Evolutionary conservation across 2,888 invertebrate species (phyloP).

Genomic region (Strigamia maritima): DNA sequence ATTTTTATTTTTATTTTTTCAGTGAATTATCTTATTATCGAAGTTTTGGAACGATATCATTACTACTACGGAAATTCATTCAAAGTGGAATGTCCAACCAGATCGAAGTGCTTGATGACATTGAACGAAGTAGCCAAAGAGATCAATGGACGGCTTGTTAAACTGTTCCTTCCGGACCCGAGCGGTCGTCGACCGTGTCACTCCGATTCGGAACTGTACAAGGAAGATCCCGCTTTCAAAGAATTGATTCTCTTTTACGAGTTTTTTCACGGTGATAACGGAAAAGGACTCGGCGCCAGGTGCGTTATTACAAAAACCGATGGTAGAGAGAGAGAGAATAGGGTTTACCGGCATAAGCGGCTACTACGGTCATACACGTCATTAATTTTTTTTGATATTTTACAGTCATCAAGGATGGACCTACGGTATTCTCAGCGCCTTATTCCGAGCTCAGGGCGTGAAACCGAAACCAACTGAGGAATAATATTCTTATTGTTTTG

Average conservation of each 20-base stretch:
- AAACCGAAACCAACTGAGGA: too few species aligned
- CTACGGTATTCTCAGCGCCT: not conserved
- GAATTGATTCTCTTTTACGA: conserved; percentile 52
- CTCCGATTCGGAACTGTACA: conserved; percentile 47
- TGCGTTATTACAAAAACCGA: not conserved
- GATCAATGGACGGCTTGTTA: conserved; percentile 47
- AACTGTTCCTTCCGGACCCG: conserved; percentile 49
- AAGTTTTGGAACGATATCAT: conserved; percentile 49
- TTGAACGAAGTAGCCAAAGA: conserved; percentile 49
- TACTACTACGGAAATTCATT: conserved; percentile 49
- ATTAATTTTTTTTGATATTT: too few species aligned
- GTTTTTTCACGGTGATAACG: conserved; percentile 52
- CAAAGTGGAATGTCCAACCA: conserved; percentile 50
- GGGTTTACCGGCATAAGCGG: too few species aligned
- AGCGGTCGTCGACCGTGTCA: conserved; percentile 50
- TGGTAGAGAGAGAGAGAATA: too few species aligned
- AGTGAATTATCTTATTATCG: conserved; percentile 52
- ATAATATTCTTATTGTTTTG: too few species aligned
- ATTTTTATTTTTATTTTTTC: too few species aligned
- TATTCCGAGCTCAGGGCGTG: not conserved
- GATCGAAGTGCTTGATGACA: conserved; percentile 48
- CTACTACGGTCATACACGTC: too few species aligned
- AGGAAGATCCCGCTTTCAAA: conserved; percentile 49
- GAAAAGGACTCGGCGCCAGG: conserved; percentile 51
- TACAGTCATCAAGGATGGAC: not conserved